A percentile compares a stretch with the other conserved stretches of the same genome.
Evolutionary conservation across 2,113 vertebrate species (phyloP).

Genomic region (Nannospalax galili): DNA sequence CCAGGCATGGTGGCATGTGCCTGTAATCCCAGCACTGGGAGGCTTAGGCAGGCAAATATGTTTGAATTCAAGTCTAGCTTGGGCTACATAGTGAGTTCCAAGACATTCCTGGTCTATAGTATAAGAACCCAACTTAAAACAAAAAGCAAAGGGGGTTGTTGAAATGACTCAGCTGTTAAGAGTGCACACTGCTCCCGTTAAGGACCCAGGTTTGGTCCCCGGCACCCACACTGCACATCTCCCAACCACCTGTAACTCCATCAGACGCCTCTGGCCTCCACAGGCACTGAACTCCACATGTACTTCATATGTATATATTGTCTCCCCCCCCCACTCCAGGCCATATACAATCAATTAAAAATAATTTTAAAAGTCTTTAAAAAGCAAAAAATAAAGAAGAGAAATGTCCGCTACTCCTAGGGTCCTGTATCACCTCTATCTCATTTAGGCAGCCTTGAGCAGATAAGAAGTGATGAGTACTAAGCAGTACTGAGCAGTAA

Average conservation of each 20-base stretch:
- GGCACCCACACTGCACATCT: background rate
- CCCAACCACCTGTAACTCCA: background rate
- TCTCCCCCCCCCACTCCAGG: too few species aligned
- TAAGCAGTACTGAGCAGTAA: background rate
- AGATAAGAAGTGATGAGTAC: background rate
- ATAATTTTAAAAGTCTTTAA: background rate
- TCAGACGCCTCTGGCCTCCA: background rate
- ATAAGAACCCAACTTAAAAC: background rate
- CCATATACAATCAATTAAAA: too few species aligned
- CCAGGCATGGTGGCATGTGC: background rate
- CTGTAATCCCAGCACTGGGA: background rate
- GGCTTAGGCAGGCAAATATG: background rate
- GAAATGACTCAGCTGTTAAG: background rate
- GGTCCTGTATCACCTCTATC: too few species aligned
- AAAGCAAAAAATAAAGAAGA: background rate
- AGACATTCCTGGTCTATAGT: background rate
- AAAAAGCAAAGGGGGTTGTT: background rate
- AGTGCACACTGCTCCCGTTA: background rate
- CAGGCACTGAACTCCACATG: background rate
- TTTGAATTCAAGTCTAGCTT: background rate
- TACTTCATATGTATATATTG: background rate
- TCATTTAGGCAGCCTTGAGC: background rate
- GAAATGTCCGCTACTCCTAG: background rate
- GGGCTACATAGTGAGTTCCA: background rate
- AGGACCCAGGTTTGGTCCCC: background rate